These are phyloP conservation scores for Pagetopsis macropterus DNA, from an alignment of 2,797 vertebrate species.

Conservation along the genomic window DNA sequence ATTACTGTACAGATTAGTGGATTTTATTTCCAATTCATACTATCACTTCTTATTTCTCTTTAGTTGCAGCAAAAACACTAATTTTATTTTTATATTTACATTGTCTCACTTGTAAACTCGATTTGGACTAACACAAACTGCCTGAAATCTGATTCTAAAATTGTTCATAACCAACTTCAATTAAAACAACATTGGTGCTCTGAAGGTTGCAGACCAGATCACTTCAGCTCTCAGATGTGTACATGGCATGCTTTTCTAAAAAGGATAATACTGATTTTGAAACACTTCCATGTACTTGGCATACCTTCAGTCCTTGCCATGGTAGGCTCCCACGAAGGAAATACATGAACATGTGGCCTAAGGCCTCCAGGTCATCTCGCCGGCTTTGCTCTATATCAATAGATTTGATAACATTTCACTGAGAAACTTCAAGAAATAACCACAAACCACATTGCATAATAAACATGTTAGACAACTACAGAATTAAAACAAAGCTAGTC, in stretches of 20 bases:
- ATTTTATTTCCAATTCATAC: not conserved
- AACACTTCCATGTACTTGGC: conserved; percentile 11
- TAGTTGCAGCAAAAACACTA: not conserved
- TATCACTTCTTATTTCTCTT: not conserved
- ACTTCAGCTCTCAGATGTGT: not conserved
- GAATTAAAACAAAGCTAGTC: conserved; percentile 29
- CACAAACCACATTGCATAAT: not conserved
- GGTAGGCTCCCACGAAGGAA: conserved; percentile 98
- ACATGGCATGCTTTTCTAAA: not conserved
- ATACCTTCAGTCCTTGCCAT: conserved; percentile 98
- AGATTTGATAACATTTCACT: conserved; percentile 39
- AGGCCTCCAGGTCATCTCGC: conserved; percentile 96
- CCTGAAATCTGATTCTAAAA: not conserved
- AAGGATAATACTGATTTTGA: not conserved
- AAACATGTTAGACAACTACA: not conserved
- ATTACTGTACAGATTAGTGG: not conserved
- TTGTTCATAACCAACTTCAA: not conserved
- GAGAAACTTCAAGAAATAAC: conserved; percentile 19
- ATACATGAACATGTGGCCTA: conserved; percentile 99
- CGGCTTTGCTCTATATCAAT: conserved; percentile 93
- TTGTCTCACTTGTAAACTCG: not conserved
- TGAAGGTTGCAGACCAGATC: not conserved
- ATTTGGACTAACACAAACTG: not conserved
- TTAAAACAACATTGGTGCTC: not conserved
- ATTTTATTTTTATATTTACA: not conserved